Evolutionary conservation across 2,113 vertebrate species (phyloP).

Genomic region (Pagrus major): DNA sequence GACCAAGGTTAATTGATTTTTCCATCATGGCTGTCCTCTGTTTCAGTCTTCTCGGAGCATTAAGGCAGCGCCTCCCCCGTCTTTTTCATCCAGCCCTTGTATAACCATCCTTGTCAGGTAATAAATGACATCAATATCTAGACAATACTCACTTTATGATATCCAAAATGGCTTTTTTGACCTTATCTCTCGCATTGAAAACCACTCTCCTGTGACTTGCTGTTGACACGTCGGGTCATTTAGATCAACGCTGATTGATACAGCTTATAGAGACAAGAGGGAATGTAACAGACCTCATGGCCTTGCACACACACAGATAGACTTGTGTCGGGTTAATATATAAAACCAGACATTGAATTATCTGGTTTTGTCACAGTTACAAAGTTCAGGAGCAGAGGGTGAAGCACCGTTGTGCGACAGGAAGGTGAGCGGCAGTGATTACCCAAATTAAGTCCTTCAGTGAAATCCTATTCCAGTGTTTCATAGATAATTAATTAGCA

Average conservation of each 20-base stretch:
- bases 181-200: slow-evolving; percentile 74
- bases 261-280: slow-evolving; percentile 66
- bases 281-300: slow-evolving; percentile 34
- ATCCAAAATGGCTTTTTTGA: slow-evolving; percentile 77
- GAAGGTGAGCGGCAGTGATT: slow-evolving; percentile 40
- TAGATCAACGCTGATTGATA: slow-evolving; percentile 75
- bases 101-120: slow-evolving; percentile 66
- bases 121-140: slow-evolving; percentile 80
- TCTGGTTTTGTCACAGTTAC: slow-evolving; percentile 30
- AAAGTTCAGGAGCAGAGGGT: slow-evolving; percentile 34
- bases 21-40: slow-evolving; percentile 64
- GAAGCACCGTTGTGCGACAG: background rate
- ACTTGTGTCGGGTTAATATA: slow-evolving; percentile 5
- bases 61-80: slow-evolving; percentile 46
- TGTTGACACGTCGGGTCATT: slow-evolving; percentile 76
- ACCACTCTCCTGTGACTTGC: slow-evolving; percentile 65
- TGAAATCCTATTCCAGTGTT: slow-evolving; percentile 61
- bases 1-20: slow-evolving; percentile 81
- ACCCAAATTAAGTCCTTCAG: slow-evolving; percentile 64
- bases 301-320: background rate
- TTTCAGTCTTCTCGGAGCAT: slow-evolving; percentile 66
- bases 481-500: slow-evolving; percentile 80
- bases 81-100: slow-evolving; percentile 31
- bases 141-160: slow-evolving; percentile 75
- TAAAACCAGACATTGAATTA: slow-evolving; percentile 25